Percentiles rank a stretch among this genome's conserved stretches.
phyloP scores from a whole-genome alignment of 2,888 invertebrate species.

The Stramonita haemastoma region DNA sequence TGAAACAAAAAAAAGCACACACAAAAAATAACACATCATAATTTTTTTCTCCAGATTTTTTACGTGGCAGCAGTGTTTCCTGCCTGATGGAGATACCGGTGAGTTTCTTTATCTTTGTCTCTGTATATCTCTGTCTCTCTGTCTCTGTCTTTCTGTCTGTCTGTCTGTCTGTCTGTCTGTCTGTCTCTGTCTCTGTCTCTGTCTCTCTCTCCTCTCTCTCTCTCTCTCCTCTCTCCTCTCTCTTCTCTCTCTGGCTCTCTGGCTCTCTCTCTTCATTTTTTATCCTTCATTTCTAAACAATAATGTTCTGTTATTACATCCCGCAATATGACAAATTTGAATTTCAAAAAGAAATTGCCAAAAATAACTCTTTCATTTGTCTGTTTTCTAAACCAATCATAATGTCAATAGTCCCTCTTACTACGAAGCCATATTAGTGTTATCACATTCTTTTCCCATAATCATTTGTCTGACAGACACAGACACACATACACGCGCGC shows the following conservation, averaged over 20 bases:
- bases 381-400: no score
- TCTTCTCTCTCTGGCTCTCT: not conserved
- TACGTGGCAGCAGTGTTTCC: not conserved
- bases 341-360: no score
- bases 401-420: no score
- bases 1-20: no score
- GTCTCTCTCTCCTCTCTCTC: not conserved
- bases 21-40: no score
- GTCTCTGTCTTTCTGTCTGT: not conserved
- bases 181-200: not conserved
- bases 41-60: not conserved
- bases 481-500: no score
- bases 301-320: no score
- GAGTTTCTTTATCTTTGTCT: not conserved
- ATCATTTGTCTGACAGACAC: no score
- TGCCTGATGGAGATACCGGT: slow-evolving; percentile 1
- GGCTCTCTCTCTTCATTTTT: not conserved
- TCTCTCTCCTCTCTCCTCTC: not conserved
- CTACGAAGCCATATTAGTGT: no score
- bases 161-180: not conserved
- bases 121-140: not conserved
- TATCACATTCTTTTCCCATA: no score
- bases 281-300: not conserved
- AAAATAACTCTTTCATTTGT: no score
- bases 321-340: no score